Evolutionary conservation across 2,113 vertebrate genomes (phyloP).

Genomic region (Erinaceus europaeus): DNA sequence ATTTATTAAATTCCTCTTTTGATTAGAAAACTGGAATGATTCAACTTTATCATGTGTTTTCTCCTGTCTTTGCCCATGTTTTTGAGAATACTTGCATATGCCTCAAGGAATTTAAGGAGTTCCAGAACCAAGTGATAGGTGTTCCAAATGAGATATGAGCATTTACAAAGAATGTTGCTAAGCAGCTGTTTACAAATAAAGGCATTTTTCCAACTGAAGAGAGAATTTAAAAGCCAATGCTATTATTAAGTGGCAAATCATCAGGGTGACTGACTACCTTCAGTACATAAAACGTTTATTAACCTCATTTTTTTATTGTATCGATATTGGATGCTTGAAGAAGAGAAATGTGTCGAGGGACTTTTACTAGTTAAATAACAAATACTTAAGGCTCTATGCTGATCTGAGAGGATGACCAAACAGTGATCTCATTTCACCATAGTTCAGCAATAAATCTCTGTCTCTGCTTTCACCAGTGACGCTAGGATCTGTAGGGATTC

Average conservation of each 20-base stretch:
- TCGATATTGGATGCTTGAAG: slow-evolving; percentile 45
- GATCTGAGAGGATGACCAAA: slow-evolving; percentile 47
- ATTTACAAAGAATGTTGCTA: slow-evolving; percentile 67
- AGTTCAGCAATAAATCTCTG: slow-evolving; percentile 51
- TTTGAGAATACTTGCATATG: slow-evolving; percentile 41
- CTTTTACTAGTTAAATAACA: neutral
- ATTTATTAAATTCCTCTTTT: slow-evolving; percentile 55
- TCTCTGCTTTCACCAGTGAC: slow-evolving; percentile 24
- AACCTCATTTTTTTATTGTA: slow-evolving; percentile 44
- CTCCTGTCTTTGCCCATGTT: slow-evolving; percentile 36
- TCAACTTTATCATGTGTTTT: slow-evolving; percentile 33
- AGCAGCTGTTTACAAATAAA: slow-evolving; percentile 71
- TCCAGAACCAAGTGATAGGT: slow-evolving; percentile 60
- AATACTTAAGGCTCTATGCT: neutral
- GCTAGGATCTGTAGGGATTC: neutral
- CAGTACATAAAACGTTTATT: slow-evolving; percentile 24
- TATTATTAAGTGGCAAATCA: slow-evolving; percentile 35
- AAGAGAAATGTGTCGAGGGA: slow-evolving; percentile 44
- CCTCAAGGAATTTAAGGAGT: slow-evolving; percentile 61
- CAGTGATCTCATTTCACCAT: slow-evolving; percentile 51
- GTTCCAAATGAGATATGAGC: slow-evolving; percentile 53
- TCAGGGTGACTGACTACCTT: slow-evolving; percentile 54
- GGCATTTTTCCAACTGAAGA: slow-evolving; percentile 63
- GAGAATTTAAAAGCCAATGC: slow-evolving; percentile 44
- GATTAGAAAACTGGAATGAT: slow-evolving; percentile 34